Percentiles rank a stretch among this genome's conserved stretches.
phyloP scores from a whole-genome alignment of 2,888 invertebrate species.

The Cryptus armator region DNA sequence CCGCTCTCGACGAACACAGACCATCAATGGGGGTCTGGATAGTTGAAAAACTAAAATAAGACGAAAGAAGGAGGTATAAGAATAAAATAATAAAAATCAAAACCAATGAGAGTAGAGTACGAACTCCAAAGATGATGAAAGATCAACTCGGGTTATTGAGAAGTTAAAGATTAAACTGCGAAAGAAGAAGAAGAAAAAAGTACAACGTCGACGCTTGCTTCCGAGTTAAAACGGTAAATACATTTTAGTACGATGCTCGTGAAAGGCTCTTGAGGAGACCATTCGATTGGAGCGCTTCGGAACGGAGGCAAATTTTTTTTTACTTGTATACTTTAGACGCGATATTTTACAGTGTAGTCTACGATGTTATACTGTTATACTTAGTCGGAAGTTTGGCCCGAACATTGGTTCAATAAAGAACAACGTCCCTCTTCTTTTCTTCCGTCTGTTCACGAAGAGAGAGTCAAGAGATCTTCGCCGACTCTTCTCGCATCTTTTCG shows the following conservation, averaged over 20 bases:
- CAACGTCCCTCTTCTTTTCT: background rate
- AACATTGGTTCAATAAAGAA: background rate
- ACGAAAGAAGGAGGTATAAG: slow-evolving; percentile 1
- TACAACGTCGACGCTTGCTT: background rate
- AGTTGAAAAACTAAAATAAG: slow-evolving; percentile 14
- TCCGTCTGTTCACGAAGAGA: background rate
- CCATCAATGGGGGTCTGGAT: slow-evolving; percentile 3
- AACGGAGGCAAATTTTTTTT: background rate
- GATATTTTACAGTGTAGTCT: no score
- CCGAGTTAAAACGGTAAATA: background rate
- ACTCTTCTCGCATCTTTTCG: background rate
- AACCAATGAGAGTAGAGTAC: background rate
- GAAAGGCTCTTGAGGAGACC: background rate
- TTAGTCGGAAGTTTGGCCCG: background rate
- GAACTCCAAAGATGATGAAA: background rate
- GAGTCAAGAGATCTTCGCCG: background rate
- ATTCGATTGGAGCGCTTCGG: background rate
- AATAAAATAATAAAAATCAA: background rate
- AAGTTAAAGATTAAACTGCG: background rate
- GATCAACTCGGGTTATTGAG: background rate
- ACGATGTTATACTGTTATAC: background rate
- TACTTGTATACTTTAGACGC: no score
- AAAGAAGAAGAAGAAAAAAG: background rate
- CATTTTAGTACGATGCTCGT: background rate
- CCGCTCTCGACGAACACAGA: background rate